Percentiles rank a stretch among this genome's conserved stretches.
phyloP scores from a whole-genome alignment of 2,888 invertebrate genomes.

The Spodoptera exigua region DNA sequence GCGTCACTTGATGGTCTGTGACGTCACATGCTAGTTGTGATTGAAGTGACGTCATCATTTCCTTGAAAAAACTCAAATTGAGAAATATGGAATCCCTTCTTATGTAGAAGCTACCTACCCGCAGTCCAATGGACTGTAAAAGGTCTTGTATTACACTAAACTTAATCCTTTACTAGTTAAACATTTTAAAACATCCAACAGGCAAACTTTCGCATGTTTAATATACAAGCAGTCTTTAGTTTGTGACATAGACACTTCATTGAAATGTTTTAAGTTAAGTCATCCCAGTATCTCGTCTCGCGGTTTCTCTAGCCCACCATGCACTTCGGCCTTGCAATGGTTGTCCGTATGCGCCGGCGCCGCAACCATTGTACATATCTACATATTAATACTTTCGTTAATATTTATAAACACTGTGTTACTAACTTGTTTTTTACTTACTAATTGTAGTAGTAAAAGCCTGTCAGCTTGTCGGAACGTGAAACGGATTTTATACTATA shows the following conservation, averaged over 20 bases:
- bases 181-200: too few relatives aligned
- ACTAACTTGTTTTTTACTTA: conserved; percentile 13
- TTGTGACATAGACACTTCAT: too few relatives aligned
- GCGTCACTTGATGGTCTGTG: conserved; percentile 18
- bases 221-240: too few relatives aligned
- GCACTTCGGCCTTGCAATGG: conserved; percentile 32
- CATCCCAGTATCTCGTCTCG: not conserved
- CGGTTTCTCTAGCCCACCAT: conserved; percentile 32
- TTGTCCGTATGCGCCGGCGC: conserved; percentile 43
- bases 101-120: too few relatives aligned
- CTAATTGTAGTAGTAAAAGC: conserved; percentile 23
- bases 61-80: not conserved
- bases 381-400: conserved; percentile 40
- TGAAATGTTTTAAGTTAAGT: too few relatives aligned
- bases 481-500: not conserved
- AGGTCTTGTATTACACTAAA: too few relatives aligned
- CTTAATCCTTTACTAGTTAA: too few relatives aligned
- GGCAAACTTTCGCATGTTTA: too few relatives aligned
- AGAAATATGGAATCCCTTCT: too few relatives aligned
- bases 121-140: too few relatives aligned
- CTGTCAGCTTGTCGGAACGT: conserved; percentile 3
- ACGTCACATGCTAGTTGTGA: conserved; percentile 32
- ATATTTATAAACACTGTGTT: conserved; percentile 41
- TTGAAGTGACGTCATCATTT: conserved; percentile 13
- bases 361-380: conserved; percentile 23